Base-by-base conservation (phyloP, 2,797 vertebrate species). In the Esox lucius region DNA sequence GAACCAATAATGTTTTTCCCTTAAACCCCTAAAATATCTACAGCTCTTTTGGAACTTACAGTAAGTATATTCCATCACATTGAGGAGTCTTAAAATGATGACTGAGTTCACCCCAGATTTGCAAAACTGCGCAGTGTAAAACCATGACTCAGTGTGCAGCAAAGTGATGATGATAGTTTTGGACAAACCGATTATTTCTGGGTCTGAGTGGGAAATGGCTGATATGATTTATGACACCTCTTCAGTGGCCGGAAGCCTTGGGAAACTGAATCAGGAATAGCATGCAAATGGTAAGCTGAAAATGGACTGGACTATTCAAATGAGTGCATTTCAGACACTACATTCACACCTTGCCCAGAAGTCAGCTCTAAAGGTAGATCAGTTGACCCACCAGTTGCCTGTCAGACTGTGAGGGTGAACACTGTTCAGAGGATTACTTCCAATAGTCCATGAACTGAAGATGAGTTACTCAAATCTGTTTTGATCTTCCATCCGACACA, bases 401-500 rank as follows among this genome's bases (percentile, higher is more conserved):
- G 26, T 66, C 64, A 66, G 31, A 31, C 2, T 7, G 24, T 65
- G 26, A 65, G 28, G 16, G 26, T 33, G 31, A 17, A 19, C 28
- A 33, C 62, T 33, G 13, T 66, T 66, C 64, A 17, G 31, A 33
- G 64, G 64, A 33, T 66, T 19, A 66, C 31, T 35, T 66, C 64
- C 28, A 66, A 66, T 33, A 35, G 28, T 16, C 64, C 64, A 22
- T 16, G 2, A 39, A 42, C 66, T 42, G 19, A 68, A 6, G 66
- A 68, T 22, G 31, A 68, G 19, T 66, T 66, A 22, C 33, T 39
- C 31, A 68, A n/a, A 35, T 68, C 66, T 42, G 66, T 9, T 68
- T 68, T 42, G 66, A 42, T 68, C 66, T 42, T 42, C 51, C 59
- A 65, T 65, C 71, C 59, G 61, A 42, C 66, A 42, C 11, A 70